Base-by-base conservation (phyloP, 2,113 vertebrate species). In the Carassius gibelio region DNA sequence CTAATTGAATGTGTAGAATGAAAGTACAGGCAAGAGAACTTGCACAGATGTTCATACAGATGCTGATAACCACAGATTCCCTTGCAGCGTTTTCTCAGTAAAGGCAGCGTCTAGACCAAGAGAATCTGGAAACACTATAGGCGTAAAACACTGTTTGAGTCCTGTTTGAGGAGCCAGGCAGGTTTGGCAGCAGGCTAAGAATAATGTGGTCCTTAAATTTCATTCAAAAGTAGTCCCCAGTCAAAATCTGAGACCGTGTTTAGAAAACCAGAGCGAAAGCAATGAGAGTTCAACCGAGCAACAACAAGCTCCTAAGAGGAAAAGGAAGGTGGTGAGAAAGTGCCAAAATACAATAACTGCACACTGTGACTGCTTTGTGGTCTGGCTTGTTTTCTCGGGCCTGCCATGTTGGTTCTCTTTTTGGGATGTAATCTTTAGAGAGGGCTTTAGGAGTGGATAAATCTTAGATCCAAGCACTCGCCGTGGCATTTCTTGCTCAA, bases 381-480 rank as follows among this genome's bases (percentile, higher is more conserved):
- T 61, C n/a, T 72, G 34, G 45, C 36, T 52, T 21, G 30, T n/a
- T 52, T 14, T 3, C n/a, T 82, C 62, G 83, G 52, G 42, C 0
- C 5, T 11, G 42, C 80, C 48, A 81, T 21, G 21, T 75, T 2
- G 86, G 81, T 14, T 92, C 87, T 89, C 87, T 80, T 11, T 89
- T 87, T 36, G 89, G 87, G 52, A 91, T 9, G 84, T 92, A 92
- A 82, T 90, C 90, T 14, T 85, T 13, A 26, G 84, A 61, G 0
- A 93, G 89, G 5, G 57, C 81, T 84, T 92, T 94, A 0, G 93
- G 90, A 5, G 50, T 36, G 21, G 93, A 90, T 26, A 95, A 89
- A 52, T 15, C 81, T 77, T 86, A 71, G 17, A 92, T 64, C 0
- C 86, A 91, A 76, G 81, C 2, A 0, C 89, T 92, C 0, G 75